phyloP scores from a whole-genome alignment of 2,797 vertebrate species.

The Melanotaenia maccullochi region DNA sequence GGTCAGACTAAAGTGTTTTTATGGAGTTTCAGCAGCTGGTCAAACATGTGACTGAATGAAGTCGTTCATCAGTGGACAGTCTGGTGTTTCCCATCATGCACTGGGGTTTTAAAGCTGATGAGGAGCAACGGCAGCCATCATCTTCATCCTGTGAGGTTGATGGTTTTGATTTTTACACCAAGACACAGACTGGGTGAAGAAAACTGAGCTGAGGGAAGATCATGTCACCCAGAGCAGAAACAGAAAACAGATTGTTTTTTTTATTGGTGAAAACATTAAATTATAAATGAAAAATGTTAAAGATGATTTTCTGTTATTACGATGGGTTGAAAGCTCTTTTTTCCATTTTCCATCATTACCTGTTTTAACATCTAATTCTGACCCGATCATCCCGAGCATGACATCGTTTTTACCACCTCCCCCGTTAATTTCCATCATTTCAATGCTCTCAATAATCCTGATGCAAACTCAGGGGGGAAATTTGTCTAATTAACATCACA shows the following conservation, averaged over 20 bases:
- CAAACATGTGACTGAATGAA: too few relatives aligned
- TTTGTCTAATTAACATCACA: conserved; percentile 27
- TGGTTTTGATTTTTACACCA: background rate
- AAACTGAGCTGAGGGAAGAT: background rate
- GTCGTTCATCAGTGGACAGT: conserved; percentile 2
- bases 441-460: background rate
- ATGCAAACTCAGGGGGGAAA: conserved; percentile 13
- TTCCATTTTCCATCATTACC: background rate
- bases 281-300: too few relatives aligned
- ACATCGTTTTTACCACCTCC: background rate
- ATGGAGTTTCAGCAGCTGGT: too few relatives aligned
- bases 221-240: background rate
- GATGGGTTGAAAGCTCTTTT: background rate
- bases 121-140: background rate
- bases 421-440: conserved; percentile 1
- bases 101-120: background rate
- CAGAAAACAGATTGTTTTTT: conserved; percentile 1
- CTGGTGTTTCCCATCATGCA: conserved; percentile 13
- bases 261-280: too few relatives aligned
- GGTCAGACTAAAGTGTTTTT: too few relatives aligned
- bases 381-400: background rate
- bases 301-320: background rate
- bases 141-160: conserved; percentile 4
- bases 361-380: background rate
- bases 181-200: background rate